These are phyloP conservation scores for Hydrozoanthus tunicans DNA, from an alignment of 64 coral and sea anemone species.

Conservation along the genomic window DNA sequence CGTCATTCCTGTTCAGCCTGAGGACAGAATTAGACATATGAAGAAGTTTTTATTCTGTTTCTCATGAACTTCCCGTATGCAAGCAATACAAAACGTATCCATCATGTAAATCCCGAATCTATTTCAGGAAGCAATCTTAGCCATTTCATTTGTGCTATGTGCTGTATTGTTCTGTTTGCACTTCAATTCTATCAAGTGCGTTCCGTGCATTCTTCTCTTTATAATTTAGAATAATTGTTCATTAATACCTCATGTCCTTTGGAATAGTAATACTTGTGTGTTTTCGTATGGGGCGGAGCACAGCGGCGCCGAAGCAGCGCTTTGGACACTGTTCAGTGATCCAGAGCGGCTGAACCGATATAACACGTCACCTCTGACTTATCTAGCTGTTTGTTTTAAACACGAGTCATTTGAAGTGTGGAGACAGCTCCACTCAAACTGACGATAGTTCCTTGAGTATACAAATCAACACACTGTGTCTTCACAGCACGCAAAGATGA, in stretches of 20 bases:
- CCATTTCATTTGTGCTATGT: conserved; percentile 4
- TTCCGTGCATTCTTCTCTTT: conserved; percentile 51
- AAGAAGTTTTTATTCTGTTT: not conserved
- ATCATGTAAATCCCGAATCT: not conserved
- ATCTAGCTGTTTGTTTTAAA: conserved; percentile 1
- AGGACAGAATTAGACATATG: not conserved
- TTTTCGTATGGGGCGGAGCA: conserved; percentile 38
- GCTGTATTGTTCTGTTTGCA: conserved; percentile 47
- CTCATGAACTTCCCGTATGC: not conserved
- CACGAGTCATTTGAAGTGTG: conserved; percentile 15
- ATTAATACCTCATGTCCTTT: conserved; percentile 33
- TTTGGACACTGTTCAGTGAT: conserved; percentile 31
- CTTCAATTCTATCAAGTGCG: conserved; percentile 36
- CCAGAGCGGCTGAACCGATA: conserved; percentile 36
- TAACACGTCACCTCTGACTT: not conserved
- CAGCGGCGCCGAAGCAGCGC: conserved; percentile 24
- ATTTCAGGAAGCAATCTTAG: conserved; percentile 53
- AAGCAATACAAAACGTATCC: not conserved
- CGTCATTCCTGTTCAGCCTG: not conserved
- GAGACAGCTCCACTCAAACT: not conserved
- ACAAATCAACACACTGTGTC: not conserved
- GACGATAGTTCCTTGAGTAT: not conserved
- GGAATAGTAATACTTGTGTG: conserved; percentile 52
- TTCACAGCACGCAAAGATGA: conserved; percentile 4
- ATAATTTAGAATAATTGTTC: conserved; percentile 47